Evolutionary conservation across 2,888 invertebrate genomes (phyloP).

Genomic region (Caenorhabditis wallacei): DNA sequence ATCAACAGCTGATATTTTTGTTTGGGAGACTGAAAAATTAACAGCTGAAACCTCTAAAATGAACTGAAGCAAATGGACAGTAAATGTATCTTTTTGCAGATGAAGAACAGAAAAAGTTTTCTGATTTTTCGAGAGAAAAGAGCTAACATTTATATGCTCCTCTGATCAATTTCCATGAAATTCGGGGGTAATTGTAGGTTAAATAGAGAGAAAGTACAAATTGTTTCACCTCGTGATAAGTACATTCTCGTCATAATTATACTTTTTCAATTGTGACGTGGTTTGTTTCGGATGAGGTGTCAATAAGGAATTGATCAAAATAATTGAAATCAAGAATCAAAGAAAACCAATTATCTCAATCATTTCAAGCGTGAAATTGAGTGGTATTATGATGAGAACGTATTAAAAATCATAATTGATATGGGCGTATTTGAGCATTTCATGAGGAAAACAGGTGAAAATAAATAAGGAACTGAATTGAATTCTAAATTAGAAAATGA

Average conservation of each 20-base stretch:
- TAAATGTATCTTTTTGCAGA: neutral
- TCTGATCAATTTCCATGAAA: no score
- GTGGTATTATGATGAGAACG: neutral
- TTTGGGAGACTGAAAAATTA: no score
- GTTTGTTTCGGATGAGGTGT: neutral
- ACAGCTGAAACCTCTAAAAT: no score
- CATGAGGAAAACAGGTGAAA: constrained; percentile 8
- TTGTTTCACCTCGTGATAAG: constrained; percentile 5
- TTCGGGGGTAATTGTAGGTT: neutral
- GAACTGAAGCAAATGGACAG: neutral
- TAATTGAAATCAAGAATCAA: neutral
- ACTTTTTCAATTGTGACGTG: neutral
- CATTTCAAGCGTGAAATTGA: constrained; percentile 6
- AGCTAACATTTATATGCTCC: no score
- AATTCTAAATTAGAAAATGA: neutral
- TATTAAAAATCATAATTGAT: neutral
- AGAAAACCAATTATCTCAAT: constrained; percentile 5
- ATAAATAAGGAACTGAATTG: neutral
- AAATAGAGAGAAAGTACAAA: constrained; percentile 5
- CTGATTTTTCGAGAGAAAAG: neutral
- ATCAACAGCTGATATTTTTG: neutral
- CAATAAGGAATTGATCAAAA: neutral
- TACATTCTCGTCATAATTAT: constrained; percentile 7
- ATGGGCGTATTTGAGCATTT: neutral
- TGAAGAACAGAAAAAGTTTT: neutral